Percentiles rank a stretch among this genome's conserved stretches.
These are phyloP conservation scores for Dendrocincla fuliginosa DNA, from an alignment of 2,797 vertebrate species.

Conservation along the genomic window DNA sequence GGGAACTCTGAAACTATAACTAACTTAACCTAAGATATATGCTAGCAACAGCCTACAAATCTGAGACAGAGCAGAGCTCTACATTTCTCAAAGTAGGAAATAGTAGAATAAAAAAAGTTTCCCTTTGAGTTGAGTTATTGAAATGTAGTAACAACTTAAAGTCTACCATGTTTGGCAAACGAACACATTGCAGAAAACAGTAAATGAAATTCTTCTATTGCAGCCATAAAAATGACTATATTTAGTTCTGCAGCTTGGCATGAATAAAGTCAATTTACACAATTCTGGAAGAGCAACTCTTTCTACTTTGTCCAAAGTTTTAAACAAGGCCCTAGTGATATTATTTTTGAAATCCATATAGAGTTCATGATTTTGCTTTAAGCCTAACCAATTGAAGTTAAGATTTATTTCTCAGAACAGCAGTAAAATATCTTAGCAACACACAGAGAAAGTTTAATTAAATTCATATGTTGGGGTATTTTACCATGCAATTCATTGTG, in stretches of 20 bases:
- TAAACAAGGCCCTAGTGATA: slow-evolving; percentile 36
- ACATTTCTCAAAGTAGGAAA: neutral
- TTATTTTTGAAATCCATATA: slow-evolving; percentile 38
- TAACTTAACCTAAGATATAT: neutral
- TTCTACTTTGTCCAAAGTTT: slow-evolving; percentile 46
- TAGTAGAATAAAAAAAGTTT: neutral
- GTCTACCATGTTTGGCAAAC: neutral
- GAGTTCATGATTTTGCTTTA: slow-evolving; percentile 36
- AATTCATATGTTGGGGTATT: neutral
- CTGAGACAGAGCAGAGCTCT: neutral
- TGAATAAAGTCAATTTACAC: slow-evolving; percentile 11
- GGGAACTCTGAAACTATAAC: neutral
- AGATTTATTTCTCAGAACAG: slow-evolving; percentile 50
- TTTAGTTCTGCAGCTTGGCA: slow-evolving; percentile 36
- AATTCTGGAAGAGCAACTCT: neutral
- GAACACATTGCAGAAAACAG: slow-evolving; percentile 1
- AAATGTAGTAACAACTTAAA: neutral
- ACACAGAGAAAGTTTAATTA: neutral
- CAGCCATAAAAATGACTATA: slow-evolving; percentile 12
- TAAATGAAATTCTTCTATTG: slow-evolving; percentile 31
- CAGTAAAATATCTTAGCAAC: slow-evolving; percentile 35
- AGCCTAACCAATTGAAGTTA: slow-evolving; percentile 1
- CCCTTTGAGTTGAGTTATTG: neutral
- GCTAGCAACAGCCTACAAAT: neutral
- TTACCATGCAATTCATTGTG: neutral